Evolutionary conservation across 1,140 invertebrate genomes (phyloP), one percentile per base, ranked within the genome.

Genomic region (Pristionchus pacificus): DNA sequence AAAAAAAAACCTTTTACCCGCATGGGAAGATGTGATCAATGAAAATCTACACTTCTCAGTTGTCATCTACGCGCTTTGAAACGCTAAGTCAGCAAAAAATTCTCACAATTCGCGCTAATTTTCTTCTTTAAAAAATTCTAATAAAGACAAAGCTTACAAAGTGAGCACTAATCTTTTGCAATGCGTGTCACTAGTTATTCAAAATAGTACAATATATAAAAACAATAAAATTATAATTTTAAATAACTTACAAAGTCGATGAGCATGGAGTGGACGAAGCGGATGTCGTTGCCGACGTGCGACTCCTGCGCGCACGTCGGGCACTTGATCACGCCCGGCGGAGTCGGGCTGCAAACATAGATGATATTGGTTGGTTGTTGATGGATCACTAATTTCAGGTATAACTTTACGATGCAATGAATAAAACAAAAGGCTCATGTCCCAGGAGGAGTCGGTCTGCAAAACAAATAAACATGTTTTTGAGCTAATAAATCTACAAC

Each of bases 221-320:
- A n/a, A 55, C 13, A 55, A 55, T 55, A 27, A 32, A 31, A 29
- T 64, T 1, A 19, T 19, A 69, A 30, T 27, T 70, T 15, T 64
- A 14, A 68, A 71, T 19, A 10, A 68, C 71, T 68, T 68, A 80
- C 65, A 65, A 71, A 80, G 68, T 81, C 79, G 30, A 80, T 61
- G 1, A 80, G 72, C 78, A 82, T 77, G n/a, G 65, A 49, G 30
- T 82, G 74, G 38, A 82, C 78, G 67, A 80, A 82, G 24, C 74
- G 75, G n/a, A 79, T 72, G 32, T 80, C 79, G 60, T 80, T 81
- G 31, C 79, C 77, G 15, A 81, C 74, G 55, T 81, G 66, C 25
- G 70, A 61, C 31, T 78, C 78, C 60, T 80, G 79, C 24, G 70
- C 62, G 68, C 79, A 80, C 30, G 82, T 73, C 15, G 79, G 78